Evolutionary conservation across 2,888 invertebrate species (phyloP).

Genomic region (Ophioninae sp.): DNA sequence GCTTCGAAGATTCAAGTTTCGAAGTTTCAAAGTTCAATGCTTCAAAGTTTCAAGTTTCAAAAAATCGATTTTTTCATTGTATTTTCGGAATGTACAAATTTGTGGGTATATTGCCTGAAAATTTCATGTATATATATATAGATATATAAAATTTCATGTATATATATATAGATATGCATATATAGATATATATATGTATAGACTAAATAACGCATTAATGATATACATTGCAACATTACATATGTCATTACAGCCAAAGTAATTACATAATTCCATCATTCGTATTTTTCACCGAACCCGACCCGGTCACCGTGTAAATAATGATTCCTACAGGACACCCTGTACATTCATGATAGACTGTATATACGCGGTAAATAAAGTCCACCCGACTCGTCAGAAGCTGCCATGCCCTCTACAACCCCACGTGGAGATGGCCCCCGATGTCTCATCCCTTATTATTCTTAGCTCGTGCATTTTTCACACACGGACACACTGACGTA

Average conservation of each 20-base stretch:
- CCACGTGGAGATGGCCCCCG: neutral
- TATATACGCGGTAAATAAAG: slow-evolving; percentile 12
- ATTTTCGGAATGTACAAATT: too few species aligned
- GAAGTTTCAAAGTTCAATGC: too few species aligned
- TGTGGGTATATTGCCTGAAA: too few species aligned
- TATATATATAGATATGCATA: too few species aligned
- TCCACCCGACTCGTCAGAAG: slow-evolving; percentile 29
- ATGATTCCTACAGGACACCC: slow-evolving; percentile 9
- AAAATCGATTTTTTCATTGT: too few species aligned
- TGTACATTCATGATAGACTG: neutral
- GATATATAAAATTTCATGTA: too few species aligned
- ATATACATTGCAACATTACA: too few species aligned
- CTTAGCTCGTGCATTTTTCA: slow-evolving; percentile 13
- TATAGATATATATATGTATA: too few species aligned
- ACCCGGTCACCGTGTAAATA: neutral
- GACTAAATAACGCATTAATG: too few species aligned
- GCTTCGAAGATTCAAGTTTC: too few species aligned
- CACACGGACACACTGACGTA: neutral
- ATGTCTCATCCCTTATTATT: slow-evolving; percentile 45
- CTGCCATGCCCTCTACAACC: slow-evolving; percentile 16
- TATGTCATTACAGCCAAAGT: neutral
- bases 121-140: too few species aligned
- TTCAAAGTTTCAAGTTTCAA: too few species aligned
- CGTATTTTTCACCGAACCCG: neutral
- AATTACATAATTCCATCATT: neutral